phyloP scores from a whole-genome alignment of 2,888 invertebrate species.

The Mayetiola destructor region DNA sequence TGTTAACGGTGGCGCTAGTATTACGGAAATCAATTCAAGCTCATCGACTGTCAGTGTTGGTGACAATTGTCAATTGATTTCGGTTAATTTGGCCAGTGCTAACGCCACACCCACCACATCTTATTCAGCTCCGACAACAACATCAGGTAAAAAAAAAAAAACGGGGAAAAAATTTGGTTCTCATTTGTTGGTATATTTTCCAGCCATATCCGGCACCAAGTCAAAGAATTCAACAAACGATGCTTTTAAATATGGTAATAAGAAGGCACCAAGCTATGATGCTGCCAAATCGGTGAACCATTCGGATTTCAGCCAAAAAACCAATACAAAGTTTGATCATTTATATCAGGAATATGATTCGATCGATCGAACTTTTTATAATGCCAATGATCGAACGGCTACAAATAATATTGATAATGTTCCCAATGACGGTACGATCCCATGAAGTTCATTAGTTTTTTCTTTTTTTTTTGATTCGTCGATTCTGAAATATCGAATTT shows the following conservation, averaged over 20 bases:
- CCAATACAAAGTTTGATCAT: background rate
- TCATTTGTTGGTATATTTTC: too few relatives aligned
- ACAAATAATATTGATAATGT: background rate
- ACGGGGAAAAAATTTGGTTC: too few relatives aligned
- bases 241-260: background rate
- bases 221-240: background rate
- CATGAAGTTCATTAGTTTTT: too few relatives aligned
- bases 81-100: background rate
- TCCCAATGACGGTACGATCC: background rate
- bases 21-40: background rate
- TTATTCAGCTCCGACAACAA: background rate
- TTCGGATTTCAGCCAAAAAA: background rate
- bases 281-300: background rate
- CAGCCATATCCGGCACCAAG: background rate
- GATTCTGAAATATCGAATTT: background rate
- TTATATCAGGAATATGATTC: background rate
- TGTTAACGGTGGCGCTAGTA: background rate
- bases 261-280: background rate
- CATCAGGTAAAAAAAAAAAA: background rate
- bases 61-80: conserved; percentile 1
- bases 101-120: background rate
- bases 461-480: background rate
- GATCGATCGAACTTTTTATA: background rate
- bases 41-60: background rate
- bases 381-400: background rate